Base-by-base conservation (phyloP, 2,113 vertebrate species). In the Podarcis cretensis region DNA sequence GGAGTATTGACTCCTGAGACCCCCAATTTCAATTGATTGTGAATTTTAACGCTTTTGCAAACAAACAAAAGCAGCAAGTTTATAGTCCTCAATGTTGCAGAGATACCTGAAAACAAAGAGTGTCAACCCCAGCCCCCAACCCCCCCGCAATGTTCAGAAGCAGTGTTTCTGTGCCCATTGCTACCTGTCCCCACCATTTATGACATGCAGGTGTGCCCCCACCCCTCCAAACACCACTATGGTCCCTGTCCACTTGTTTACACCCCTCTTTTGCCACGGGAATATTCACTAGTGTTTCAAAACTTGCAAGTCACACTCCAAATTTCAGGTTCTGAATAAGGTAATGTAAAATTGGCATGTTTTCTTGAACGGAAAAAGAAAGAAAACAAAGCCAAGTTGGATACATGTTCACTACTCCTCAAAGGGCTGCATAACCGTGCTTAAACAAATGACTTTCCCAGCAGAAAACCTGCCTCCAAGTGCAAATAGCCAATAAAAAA, bases 101-200 rank as follows among this genome's bases (percentile, higher is more conserved):
- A 35, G 13, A 59, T 20, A 20, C 27, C 12, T 84, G 69, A 57
- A 75, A 59, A 59, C 8, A 21, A 35, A 43, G 23, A 18, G 4
- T 6, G 14, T 18, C 9, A 30, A 1, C 4, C 2, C 1, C 1
- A n/a, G 12, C 16, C 5, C 54, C 40, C 18, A 43, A 76, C 5
- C 32, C 5, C 32, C 1, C 75, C 32, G 13, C 65, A 35, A 5
- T 3, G 25, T 43, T 20, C 27, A 30, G 3, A 83, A 48, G 16
- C 16, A 21, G 27, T 1, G 18, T 43, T 48, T 48, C 30, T 57
- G 40, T 43, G 12, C 16, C 23, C 65, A 30, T 7, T 1, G 13
- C n/a, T 57, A 57, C 18, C 9, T 37, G 30, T 2, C 65, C 23
- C 59, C 5, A 35, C 20, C 40, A 40, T 5, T 54, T 18, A 23